Evolutionary conservation across 2,113 vertebrate genomes (phyloP), one percentile per base, ranked within the genome.

Genomic region (Boleophthalmus pectinirostris): DNA sequence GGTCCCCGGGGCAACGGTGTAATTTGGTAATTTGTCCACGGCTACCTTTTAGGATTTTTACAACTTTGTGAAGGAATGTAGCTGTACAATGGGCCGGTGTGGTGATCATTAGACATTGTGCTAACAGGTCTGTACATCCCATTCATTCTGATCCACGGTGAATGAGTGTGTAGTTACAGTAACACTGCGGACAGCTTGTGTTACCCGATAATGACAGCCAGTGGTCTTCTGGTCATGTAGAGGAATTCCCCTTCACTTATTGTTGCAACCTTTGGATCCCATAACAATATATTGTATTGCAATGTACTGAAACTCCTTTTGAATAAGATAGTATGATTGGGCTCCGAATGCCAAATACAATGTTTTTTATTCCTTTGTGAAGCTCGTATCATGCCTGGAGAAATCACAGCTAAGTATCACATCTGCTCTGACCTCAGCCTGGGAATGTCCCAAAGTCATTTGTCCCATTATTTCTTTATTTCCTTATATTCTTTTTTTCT

Each of bases 161-260:
- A 74, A 82, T 84, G 79, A 68, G 75, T 80, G 71, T 88, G 77
- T 54, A 77, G 78, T 83, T 85, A 83, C 84, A 87, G 89, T 88
- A 85, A 88, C 54, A 80, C 78, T 46, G 33, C 18, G 63, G 53
- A 43, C 47, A 75, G 88, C 47, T 93, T 75, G 46, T 64, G 78
- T 93, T 91, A 85, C 92, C 74, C 38, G 73, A 85, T 86, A 89
- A 89, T 88, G 82, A 75, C 71, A 53, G 65, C 68, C 73, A 70
- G 68, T 86, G 73, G 69, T 81, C 77, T 77, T 82, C 81, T 75
- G 68, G 81, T 83, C 80, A 82, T 87, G 89, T 85, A 80, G 47
- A 91, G 90, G 91, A 92, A 93, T 92, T 91, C 88, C 91, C 92
- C 89, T 25, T 25, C 66, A 83, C 47, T 78, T 85, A 85, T 88